Evolutionary conservation across 2,113 vertebrate species (phyloP).

Genomic region (Stegostoma tigrinum): DNA sequence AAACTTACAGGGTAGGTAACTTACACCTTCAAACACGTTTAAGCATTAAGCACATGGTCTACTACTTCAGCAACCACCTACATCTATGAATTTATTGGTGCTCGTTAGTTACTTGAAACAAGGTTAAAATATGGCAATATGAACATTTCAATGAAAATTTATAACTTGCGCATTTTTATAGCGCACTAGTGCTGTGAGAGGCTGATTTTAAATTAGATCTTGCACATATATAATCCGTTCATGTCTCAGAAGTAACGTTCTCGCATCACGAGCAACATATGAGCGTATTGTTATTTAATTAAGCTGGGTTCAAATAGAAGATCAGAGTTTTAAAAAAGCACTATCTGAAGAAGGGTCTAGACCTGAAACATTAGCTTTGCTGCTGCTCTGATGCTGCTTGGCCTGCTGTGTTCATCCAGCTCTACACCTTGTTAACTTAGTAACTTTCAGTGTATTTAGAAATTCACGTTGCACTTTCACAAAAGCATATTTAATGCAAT

Average conservation of each 20-base stretch:
- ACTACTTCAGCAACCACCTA: not conserved
- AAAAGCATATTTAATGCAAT: not conserved
- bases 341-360: no score
- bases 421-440: no score
- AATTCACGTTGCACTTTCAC: not conserved
- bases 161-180: not conserved
- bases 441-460: not conserved
- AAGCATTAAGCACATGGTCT: not conserved
- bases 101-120: not conserved
- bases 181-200: not conserved
- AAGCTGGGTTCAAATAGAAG: not conserved
- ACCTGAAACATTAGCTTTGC: no score
- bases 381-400: no score
- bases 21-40: not conserved
- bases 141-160: slow-evolving; percentile 9
- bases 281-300: not conserved
- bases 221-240: not conserved
- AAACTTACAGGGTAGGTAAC: not conserved
- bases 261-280: no score
- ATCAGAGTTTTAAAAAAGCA: not conserved
- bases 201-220: not conserved
- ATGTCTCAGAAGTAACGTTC: not conserved
- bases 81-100: not conserved
- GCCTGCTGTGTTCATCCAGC: no score
- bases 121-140: not conserved